These are phyloP conservation scores for Sparus aurata DNA, from an alignment of 2,797 vertebrate species.

Conservation along the genomic window DNA sequence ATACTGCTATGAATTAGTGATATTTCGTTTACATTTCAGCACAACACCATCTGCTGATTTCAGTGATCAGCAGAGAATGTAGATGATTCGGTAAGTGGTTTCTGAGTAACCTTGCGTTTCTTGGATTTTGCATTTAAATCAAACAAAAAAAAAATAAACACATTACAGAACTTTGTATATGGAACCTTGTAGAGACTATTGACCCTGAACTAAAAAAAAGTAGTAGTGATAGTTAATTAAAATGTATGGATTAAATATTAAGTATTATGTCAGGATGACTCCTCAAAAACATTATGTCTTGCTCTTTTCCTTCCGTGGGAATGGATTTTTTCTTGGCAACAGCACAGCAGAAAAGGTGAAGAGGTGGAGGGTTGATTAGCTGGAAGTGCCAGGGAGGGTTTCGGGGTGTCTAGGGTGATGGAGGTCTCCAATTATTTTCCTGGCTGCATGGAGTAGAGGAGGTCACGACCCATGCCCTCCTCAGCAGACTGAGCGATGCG, in stretches of 20 bases:
- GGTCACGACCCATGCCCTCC: slow-evolving; percentile 34
- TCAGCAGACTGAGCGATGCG: slow-evolving; percentile 38
- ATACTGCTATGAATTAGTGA: not conserved
- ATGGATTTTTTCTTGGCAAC: slow-evolving; percentile 34
- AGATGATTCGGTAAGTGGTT: not conserved
- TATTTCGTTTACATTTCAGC: not conserved
- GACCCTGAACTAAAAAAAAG: slow-evolving; percentile 4
- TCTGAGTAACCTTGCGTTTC: not conserved
- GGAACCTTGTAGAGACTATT: not conserved
- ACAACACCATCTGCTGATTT: not conserved
- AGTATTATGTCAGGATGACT: not conserved
- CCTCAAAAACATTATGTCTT: not conserved
- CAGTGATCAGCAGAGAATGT: not conserved
- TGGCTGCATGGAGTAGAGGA: slow-evolving; percentile 37
- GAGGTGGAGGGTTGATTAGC: slow-evolving; percentile 48
- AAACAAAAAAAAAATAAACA: too few relatives aligned
- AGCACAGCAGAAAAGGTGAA: slow-evolving; percentile 25
- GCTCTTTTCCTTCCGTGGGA: slow-evolving; percentile 2
- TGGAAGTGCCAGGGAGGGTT: slow-evolving; percentile 22
- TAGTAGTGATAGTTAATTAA: not conserved
- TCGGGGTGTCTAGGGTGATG: slow-evolving; percentile 45
- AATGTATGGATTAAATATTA: not conserved
- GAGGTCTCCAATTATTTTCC: slow-evolving; percentile 67
- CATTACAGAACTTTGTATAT: not conserved
- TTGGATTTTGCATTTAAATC: slow-evolving; percentile 17